Conservation (phyloP, 2,888 invertebrate genomes). For the Pilophorus perplexus region DNA sequence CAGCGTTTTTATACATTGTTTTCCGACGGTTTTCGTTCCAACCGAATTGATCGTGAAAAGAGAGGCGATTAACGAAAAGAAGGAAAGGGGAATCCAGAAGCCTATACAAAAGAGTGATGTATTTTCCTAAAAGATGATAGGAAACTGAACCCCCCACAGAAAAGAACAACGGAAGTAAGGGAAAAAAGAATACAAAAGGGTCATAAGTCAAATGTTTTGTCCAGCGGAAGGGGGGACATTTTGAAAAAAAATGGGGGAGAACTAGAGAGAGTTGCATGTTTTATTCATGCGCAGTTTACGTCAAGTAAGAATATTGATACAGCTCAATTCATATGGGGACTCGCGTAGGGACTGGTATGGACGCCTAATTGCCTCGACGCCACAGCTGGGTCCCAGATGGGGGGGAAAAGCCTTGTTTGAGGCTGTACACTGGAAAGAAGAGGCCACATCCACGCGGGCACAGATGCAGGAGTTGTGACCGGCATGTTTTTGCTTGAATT, state of each 20-base stretch:
- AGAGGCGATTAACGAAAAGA: neutral
- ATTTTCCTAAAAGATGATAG: neutral
- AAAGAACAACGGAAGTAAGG: slow-evolving; percentile 12
- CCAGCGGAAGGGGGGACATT: neutral
- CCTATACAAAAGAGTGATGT: neutral
- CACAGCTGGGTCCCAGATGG: slow-evolving; percentile 30
- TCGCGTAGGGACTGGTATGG: neutral
- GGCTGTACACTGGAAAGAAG: neutral
- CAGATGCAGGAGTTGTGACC: slow-evolving; percentile 24
- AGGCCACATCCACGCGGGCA: neutral
- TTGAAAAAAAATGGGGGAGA: slow-evolving; percentile 6
- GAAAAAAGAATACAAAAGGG: no score
- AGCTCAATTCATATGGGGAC: slow-evolving; percentile 26
- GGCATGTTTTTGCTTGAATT: slow-evolving; percentile 8
- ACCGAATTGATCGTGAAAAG: slow-evolving; percentile 26
- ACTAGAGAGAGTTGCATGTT: slow-evolving; percentile 22
- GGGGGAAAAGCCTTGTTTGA: no score
- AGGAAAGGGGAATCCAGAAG: neutral
- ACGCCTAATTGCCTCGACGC: slow-evolving; percentile 19
- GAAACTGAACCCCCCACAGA: neutral
- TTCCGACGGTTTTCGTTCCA: no score
- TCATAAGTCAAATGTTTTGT: neutral
- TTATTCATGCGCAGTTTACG: slow-evolving; percentile 35
- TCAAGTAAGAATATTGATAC: slow-evolving; percentile 31
- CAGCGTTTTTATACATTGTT: no score